Conservation (phyloP, 2,888 invertebrate genomes). For the Sceliomorpha sp. region DNA sequence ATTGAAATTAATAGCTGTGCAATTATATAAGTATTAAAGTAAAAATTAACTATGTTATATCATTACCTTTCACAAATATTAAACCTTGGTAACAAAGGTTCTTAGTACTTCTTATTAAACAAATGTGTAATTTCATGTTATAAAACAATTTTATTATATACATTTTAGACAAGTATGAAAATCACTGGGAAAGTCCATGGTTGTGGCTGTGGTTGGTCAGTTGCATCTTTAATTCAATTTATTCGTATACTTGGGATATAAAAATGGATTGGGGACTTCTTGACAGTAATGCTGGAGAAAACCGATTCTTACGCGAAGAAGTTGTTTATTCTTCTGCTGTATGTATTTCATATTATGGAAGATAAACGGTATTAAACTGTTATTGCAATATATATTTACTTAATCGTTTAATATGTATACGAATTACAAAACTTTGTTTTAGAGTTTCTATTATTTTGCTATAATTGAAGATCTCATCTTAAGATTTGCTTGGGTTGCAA, state of each 20-base stretch:
- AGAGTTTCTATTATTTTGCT: constrained; percentile 97
- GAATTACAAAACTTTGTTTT: constrained; percentile 77
- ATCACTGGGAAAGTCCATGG: constrained; percentile 89
- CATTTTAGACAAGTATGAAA: constrained; percentile 82
- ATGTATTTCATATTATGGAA: constrained; percentile 75
- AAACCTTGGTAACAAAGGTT: too few species aligned
- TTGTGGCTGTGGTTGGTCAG: constrained; percentile 94
- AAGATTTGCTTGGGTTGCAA: constrained; percentile 95
- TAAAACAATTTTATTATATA: neutral
- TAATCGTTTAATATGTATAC: neutral
- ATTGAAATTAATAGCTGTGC: too few species aligned
- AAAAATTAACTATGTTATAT: constrained; percentile 1
- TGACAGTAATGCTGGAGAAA: constrained; percentile 94
- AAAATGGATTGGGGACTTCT: constrained; percentile 99
- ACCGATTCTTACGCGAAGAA: constrained; percentile 95
- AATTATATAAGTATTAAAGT: too few species aligned
- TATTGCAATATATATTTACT: neutral
- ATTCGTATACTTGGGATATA: constrained; percentile 98
- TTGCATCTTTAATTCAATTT: constrained; percentile 92
- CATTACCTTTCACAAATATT: too few species aligned
- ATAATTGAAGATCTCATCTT: constrained; percentile 96
- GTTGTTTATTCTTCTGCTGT: constrained; percentile 96
- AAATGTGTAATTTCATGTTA: neutral
- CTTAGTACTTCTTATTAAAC: too few species aligned
- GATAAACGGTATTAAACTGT: too few species aligned